phyloP scores from a whole-genome alignment of 2,888 invertebrate species.

The Clivina fossor region DNA sequence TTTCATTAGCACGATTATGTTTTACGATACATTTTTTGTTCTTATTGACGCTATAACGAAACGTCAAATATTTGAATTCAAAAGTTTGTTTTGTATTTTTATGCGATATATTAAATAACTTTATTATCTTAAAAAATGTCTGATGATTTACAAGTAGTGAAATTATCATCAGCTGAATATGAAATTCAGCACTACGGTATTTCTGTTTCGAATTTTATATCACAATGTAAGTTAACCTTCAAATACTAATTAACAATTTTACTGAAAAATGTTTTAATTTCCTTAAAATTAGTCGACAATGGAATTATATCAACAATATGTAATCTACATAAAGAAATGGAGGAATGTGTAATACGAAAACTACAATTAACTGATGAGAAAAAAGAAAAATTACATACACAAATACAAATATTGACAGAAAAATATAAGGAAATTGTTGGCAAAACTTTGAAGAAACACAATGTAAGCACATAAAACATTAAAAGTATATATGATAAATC shows the following conservation, averaged over 20 bases:
- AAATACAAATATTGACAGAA: conserved; percentile 13
- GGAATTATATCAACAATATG: conserved; percentile 14
- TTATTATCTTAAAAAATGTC: conserved; percentile 6
- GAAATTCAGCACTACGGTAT: conserved; percentile 29
- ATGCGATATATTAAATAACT: neutral
- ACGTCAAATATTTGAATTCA: no score
- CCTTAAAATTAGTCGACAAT: no score
- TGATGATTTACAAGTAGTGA: conserved; percentile 12
- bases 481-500: neutral
- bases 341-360: conserved; percentile 8
- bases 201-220: conserved; percentile 17
- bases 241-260: neutral
- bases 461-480: conserved; percentile 4
- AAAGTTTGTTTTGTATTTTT: no score
- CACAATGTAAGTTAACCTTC: conserved; percentile 25
- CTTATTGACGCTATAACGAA: no score
- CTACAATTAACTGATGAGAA: conserved; percentile 9
- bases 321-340: conserved; percentile 20
- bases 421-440: conserved; percentile 2
- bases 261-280: no score
- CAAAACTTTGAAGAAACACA: conserved; percentile 9
- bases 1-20: no score
- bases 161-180: conserved; percentile 19
- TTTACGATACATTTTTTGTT: no score
- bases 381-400: conserved; percentile 1